Percentiles rank a stretch among this genome's conserved stretches.
Conservation (phyloP, 2,113 vertebrate genomes). For the Prinia subflava region DNA sequence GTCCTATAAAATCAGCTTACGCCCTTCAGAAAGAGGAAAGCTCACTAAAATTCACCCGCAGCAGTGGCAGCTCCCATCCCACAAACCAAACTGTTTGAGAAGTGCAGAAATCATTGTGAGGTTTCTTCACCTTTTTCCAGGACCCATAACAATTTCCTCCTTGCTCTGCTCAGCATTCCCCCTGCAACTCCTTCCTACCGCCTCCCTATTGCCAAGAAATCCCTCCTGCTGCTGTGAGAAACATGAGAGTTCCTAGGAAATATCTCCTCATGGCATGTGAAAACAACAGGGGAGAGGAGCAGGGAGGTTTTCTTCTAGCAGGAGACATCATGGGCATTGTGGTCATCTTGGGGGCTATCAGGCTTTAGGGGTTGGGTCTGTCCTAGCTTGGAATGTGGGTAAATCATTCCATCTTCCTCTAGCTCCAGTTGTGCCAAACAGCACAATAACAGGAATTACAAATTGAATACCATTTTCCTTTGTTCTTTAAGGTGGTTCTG, state of each 20-base stretch:
- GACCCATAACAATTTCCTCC: not conserved
- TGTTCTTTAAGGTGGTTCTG: not conserved
- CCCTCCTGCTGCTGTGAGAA: not conserved
- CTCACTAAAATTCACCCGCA: not conserved
- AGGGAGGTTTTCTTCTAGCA: not conserved
- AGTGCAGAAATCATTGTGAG: not conserved
- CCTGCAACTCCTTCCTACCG: not conserved
- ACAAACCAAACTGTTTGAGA: not conserved
- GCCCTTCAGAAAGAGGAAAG: not conserved
- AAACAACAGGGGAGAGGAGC: not conserved
- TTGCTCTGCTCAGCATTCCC: not conserved
- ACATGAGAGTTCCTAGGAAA: not conserved
- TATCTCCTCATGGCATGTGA: not conserved
- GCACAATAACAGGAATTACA: not conserved
- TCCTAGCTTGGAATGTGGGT: not conserved
- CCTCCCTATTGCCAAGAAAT: not conserved
- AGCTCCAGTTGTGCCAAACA: not conserved
- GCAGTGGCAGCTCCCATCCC: not conserved
- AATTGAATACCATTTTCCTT: not conserved
- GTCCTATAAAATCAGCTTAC: conserved; percentile 1
- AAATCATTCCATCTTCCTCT: not conserved
- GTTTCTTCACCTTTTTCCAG: not conserved
- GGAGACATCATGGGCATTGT: not conserved
- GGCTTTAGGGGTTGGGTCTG: not conserved
- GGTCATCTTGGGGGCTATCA: not conserved